Conservation (phyloP, 2,797 vertebrate genomes). For the Danio choprae region DNA sequence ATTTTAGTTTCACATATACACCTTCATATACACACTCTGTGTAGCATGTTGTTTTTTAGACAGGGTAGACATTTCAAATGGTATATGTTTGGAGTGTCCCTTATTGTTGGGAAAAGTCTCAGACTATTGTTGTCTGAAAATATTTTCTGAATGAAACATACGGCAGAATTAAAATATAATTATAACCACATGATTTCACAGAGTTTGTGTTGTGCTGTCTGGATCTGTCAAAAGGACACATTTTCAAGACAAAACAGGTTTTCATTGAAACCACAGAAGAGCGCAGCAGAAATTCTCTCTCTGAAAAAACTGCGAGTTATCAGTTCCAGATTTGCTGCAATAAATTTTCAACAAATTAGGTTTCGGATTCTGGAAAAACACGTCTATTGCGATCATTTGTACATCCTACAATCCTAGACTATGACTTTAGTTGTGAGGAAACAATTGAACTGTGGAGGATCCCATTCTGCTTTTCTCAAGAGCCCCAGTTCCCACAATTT, state of each 20-base stretch:
- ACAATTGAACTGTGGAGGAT: neutral
- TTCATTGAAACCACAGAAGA: neutral
- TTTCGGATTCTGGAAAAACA: slow-evolving; percentile 31
- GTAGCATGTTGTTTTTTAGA: neutral
- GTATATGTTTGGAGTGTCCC: neutral
- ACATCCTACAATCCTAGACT: neutral
- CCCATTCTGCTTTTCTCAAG: slow-evolving; percentile 3
- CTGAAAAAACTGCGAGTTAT: slow-evolving; percentile 5
- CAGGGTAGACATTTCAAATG: neutral
- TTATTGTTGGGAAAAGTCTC: neutral
- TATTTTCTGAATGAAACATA: neutral
- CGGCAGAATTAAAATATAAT: neutral
- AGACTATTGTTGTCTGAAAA: neutral
- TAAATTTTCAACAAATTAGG: slow-evolving; percentile 30
- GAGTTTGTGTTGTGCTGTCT: neutral
- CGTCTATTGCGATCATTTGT: neutral
- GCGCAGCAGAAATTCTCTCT: neutral
- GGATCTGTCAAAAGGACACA: neutral
- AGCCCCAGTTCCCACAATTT: slow-evolving; percentile 13
- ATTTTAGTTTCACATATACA: too few relatives aligned
- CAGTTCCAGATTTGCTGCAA: slow-evolving; percentile 31
- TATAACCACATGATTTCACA: slow-evolving; percentile 1
- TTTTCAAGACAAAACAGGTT: slow-evolving; percentile 8
- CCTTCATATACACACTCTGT: neutral
- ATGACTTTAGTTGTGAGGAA: neutral